Conservation (phyloP, 2,888 invertebrate genomes). For the Brassicogethes aeneus region DNA sequence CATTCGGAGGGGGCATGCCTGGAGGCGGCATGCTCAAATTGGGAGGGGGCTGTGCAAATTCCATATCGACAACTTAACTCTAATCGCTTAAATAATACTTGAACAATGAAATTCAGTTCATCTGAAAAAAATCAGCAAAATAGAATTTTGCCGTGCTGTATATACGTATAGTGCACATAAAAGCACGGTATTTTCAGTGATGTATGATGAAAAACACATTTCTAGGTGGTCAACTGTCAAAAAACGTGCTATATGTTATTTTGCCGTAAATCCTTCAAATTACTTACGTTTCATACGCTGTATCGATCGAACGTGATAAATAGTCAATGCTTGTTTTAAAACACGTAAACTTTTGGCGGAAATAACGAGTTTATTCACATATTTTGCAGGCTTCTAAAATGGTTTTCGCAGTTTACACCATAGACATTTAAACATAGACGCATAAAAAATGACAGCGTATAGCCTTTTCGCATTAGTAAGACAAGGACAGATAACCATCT, state of each 20-base stretch:
- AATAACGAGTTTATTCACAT: too few relatives aligned
- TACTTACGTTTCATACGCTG: too few relatives aligned
- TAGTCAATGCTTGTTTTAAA: neutral
- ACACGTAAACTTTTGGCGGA: too few relatives aligned
- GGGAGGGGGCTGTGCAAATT: constrained; percentile 40
- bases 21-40: constrained; percentile 42
- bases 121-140: neutral
- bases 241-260: neutral
- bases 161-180: too few relatives aligned
- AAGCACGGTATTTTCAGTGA: neutral
- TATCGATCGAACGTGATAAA: neutral
- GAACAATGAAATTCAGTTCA: neutral
- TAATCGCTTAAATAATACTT: neutral
- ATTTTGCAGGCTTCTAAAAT: neutral
- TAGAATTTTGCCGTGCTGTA: too few relatives aligned
- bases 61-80: constrained; percentile 23
- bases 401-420: neutral
- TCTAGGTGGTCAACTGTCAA: neutral
- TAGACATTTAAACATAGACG: neutral
- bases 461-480: neutral
- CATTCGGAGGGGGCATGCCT: constrained; percentile 34
- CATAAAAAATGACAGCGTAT: neutral
- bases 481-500: too few relatives aligned
- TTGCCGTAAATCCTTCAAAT: neutral
- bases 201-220: neutral